phyloP scores from a whole-genome alignment of 2,888 invertebrate species.

The Ariolimax columbianus region DNA sequence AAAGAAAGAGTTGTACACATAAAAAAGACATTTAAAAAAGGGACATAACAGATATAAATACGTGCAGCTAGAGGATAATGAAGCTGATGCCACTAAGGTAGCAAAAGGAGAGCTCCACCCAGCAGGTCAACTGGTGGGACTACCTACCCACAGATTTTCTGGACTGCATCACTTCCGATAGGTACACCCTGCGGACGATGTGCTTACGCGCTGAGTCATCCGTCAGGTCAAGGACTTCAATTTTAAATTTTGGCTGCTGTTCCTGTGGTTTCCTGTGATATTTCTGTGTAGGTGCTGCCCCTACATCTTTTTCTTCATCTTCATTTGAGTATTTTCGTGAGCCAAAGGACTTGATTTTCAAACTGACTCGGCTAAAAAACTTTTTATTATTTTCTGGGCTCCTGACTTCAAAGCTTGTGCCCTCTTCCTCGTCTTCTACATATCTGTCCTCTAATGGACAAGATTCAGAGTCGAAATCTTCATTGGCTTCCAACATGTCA shows the following conservation, averaged over 20 bases:
- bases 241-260: slow-evolving; percentile 53
- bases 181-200: slow-evolving; percentile 61
- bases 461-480: not conserved
- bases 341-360: slow-evolving; percentile 60
- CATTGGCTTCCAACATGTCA: not conserved
- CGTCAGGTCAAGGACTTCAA: slow-evolving; percentile 68
- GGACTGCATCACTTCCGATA: slow-evolving; percentile 57
- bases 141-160: slow-evolving; percentile 55
- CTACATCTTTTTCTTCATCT: slow-evolving; percentile 56
- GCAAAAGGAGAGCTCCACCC: not conserved
- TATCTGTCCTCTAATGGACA: not conserved
- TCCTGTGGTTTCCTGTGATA: slow-evolving; percentile 49
- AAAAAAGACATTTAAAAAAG: slow-evolving; percentile 1
- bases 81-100: slow-evolving; percentile 18
- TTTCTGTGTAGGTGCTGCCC: slow-evolving; percentile 14
- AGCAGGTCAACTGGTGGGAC: slow-evolving; percentile 5
- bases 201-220: slow-evolving; percentile 62
- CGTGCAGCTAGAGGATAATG: slow-evolving; percentile 27
- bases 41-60: not conserved
- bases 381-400: slow-evolving; percentile 51
- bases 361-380: slow-evolving; percentile 66
- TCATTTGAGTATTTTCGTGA: slow-evolving; percentile 40
- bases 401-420: not conserved
- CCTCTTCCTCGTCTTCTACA: not conserved
- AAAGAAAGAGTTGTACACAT: slow-evolving; percentile 4